These are phyloP conservation scores for Archivesica marissinica DNA, from an alignment of 1,140 invertebrate species.

Conservation along the genomic window DNA sequence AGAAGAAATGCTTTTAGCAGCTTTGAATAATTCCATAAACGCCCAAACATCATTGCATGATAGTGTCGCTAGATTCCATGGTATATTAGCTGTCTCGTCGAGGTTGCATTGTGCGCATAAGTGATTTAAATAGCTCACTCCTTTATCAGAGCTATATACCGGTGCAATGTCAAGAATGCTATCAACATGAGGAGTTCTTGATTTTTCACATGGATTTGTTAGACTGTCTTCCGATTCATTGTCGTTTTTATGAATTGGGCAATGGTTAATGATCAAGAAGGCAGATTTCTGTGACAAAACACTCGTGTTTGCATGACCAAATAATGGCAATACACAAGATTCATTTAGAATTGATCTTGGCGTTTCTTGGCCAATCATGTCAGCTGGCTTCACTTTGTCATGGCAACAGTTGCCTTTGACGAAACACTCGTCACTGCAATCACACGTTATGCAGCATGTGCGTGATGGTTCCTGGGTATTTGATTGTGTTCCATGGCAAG, in stretches of 20 bases:
- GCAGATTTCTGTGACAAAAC: neutral
- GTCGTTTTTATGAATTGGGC: neutral
- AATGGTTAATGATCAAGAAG: neutral
- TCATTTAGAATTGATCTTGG: neutral
- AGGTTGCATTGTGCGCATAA: neutral
- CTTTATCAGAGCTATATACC: neutral
- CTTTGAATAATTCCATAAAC: neutral
- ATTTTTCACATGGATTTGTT: neutral
- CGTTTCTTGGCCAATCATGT: neutral
- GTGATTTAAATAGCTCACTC: neutral
- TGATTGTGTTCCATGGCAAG: neutral
- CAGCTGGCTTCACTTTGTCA: neutral
- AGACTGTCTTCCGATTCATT: too few relatives aligned
- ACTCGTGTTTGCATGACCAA: neutral
- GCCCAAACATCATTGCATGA: neutral
- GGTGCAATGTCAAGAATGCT: neutral
- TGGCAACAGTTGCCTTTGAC: constrained; percentile 5
- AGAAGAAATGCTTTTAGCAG: neutral
- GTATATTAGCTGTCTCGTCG: neutral
- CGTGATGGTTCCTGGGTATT: neutral
- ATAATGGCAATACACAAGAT: neutral
- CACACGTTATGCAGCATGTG: neutral
- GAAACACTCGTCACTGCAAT: constrained; percentile 8
- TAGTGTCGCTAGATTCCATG: neutral
- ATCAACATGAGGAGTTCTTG: neutral